Conservation (phyloP, 2,888 invertebrate genomes). For the Drosophila cracens region DNA sequence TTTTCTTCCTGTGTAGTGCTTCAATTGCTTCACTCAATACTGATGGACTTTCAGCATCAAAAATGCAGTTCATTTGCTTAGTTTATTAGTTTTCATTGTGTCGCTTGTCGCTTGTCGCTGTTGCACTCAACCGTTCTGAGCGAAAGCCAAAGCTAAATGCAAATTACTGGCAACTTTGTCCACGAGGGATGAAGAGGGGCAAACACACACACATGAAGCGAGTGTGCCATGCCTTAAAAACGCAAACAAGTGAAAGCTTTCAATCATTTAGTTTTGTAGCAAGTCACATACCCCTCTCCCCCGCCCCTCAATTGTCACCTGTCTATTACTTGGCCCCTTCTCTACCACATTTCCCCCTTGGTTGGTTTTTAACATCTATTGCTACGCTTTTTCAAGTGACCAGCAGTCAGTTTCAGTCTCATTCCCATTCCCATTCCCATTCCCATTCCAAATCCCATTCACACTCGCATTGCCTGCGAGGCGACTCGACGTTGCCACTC, state of each 20-base stretch:
- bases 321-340: constrained; percentile 4
- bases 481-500: constrained; percentile 60
- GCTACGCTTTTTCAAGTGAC: constrained; percentile 47
- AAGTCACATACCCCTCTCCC: constrained; percentile 4
- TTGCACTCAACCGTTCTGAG: constrained; percentile 17
- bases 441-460: background rate
- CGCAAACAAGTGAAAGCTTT: constrained; percentile 76
- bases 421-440: background rate
- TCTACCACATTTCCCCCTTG: constrained; percentile 5
- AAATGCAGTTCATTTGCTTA: constrained; percentile 47
- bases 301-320: constrained; percentile 8
- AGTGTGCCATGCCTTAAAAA: constrained; percentile 57
- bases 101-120: constrained; percentile 30
- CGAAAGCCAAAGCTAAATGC: constrained; percentile 32
- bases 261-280: constrained; percentile 67
- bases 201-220: constrained; percentile 4
- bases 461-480: constrained; percentile 7
- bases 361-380: constrained; percentile 32
- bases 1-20: background rate
- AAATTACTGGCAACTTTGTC: constrained; percentile 26
- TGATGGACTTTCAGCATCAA: constrained; percentile 1
- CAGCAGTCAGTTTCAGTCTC: constrained; percentile 58
- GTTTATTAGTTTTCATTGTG: constrained; percentile 58
- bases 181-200: background rate
- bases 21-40: background rate